Conservation (phyloP, 2,888 invertebrate species). For the Sipha maydis region DNA sequence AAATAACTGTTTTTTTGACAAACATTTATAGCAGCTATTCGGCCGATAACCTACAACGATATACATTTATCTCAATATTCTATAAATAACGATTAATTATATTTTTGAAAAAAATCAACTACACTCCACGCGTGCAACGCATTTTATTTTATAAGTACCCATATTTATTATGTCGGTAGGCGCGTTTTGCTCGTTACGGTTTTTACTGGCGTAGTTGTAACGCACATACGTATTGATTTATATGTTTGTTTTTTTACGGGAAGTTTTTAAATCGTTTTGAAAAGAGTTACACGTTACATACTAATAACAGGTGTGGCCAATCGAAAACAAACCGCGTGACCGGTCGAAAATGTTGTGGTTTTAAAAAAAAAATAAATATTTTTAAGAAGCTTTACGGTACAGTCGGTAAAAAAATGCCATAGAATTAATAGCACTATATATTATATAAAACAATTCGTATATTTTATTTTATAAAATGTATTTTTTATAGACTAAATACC, state of each 20-base stretch:
- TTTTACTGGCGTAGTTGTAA: background rate
- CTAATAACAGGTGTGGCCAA: slow-evolving; percentile 41
- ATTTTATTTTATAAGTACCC: background rate
- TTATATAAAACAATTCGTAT: background rate
- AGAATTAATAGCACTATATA: too few species aligned
- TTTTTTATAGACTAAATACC: too few species aligned
- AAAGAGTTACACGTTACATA: slow-evolving; percentile 8
- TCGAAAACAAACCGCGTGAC: slow-evolving; percentile 42
- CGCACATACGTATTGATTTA: slow-evolving; percentile 24
- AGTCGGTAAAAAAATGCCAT: too few species aligned
- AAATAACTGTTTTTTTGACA: too few species aligned
- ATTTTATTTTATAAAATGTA: too few species aligned
- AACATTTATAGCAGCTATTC: too few species aligned
- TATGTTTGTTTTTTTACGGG: background rate
- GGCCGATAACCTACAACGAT: too few species aligned
- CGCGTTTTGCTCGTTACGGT: background rate
- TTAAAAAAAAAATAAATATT: too few species aligned
- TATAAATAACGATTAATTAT: too few species aligned
- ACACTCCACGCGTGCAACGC: background rate
- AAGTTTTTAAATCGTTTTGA: slow-evolving; percentile 11
- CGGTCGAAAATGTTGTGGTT: slow-evolving; percentile 9
- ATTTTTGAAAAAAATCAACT: background rate
- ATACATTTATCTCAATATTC: too few species aligned
- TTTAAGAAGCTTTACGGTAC: too few species aligned
- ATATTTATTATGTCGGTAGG: background rate